phyloP scores from a whole-genome alignment of 2,888 invertebrate genomes.

The Papilio gigon region DNA sequence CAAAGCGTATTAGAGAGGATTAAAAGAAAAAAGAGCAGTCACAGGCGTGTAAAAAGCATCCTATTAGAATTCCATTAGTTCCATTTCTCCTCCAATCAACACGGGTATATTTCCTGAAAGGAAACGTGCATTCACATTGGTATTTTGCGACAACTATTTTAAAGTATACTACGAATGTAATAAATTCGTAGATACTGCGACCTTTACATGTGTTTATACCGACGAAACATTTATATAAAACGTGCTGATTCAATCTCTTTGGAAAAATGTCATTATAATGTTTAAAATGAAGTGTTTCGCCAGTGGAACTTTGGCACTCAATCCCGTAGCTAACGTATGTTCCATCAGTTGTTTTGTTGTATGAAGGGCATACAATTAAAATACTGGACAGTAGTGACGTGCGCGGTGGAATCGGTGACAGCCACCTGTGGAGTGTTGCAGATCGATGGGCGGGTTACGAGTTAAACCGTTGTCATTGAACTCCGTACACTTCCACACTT shows the following conservation, averaged over 20 bases:
- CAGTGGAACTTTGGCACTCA: neutral
- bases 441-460: slow-evolving; percentile 34
- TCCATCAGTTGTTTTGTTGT: neutral
- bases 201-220: too few species aligned
- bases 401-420: slow-evolving; percentile 19
- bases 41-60: neutral
- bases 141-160: too few species aligned
- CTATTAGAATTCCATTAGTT: neutral
- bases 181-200: too few species aligned
- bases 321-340: slow-evolving; percentile 1
- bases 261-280: too few species aligned
- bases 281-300: too few species aligned
- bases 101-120: too few species aligned
- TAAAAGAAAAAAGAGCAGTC: neutral
- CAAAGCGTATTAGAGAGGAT: neutral
- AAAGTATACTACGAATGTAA: too few species aligned
- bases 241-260: too few species aligned
- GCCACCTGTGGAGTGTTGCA: slow-evolving; percentile 37
- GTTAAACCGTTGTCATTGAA: slow-evolving; percentile 34
- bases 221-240: too few species aligned
- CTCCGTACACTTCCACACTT: slow-evolving; percentile 6
- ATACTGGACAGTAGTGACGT: slow-evolving; percentile 9
- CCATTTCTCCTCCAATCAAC: too few species aligned
- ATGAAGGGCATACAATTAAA: slow-evolving; percentile 24
- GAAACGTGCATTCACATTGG: too few species aligned